Conservation (phyloP, 1,140 invertebrate species). For the Drosophila orena region DNA sequence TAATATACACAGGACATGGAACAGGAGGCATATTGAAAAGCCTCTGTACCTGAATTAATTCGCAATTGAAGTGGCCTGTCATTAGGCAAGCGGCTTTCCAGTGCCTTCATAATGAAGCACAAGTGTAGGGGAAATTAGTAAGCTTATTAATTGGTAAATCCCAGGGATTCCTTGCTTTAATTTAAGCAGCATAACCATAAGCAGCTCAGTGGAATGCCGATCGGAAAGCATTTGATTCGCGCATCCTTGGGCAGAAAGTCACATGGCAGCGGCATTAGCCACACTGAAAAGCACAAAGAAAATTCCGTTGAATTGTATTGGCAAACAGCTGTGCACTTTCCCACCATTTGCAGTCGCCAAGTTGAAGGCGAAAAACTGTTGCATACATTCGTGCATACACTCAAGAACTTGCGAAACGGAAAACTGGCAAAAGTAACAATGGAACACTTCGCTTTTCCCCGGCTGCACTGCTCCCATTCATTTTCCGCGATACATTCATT, state of each 20-base stretch:
- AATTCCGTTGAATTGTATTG: background rate
- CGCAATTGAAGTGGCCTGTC: background rate
- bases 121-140: constrained; percentile 7
- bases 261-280: background rate
- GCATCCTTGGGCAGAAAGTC: background rate
- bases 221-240: background rate
- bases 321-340: constrained; percentile 31
- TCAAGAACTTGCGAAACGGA: constrained; percentile 1
- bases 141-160: constrained; percentile 30
- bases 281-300: background rate
- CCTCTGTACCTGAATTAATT: constrained; percentile 6
- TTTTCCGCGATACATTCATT: constrained; percentile 1
- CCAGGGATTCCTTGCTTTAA: background rate
- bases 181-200: background rate
- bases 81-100: constrained; percentile 4
- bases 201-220: constrained; percentile 5
- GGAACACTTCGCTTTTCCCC: background rate
- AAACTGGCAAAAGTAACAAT: background rate
- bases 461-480: background rate
- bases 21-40: background rate
- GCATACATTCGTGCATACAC: constrained; percentile 18
- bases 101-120: background rate
- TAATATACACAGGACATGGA: background rate
- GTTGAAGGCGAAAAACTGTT: constrained; percentile 6
- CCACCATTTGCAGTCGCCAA: constrained; percentile 4